These are phyloP conservation scores for Propsilocerus akamusi DNA, from an alignment of 1,140 invertebrate genomes.

Conservation along the genomic window DNA sequence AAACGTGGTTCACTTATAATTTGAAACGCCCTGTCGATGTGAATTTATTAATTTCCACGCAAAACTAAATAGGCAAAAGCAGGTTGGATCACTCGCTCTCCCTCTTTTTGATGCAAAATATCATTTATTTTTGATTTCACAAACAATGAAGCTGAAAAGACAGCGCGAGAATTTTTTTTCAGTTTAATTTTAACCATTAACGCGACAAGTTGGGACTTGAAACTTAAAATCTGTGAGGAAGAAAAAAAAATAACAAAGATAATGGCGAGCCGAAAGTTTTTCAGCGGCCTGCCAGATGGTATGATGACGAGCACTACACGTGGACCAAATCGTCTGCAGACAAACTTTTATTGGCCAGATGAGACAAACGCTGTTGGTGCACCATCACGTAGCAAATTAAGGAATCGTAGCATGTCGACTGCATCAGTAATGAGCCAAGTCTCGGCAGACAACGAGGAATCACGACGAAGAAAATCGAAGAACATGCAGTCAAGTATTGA, in stretches of 20 bases:
- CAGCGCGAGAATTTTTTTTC: background rate
- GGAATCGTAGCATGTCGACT: background rate
- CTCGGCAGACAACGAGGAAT: background rate
- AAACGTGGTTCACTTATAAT: background rate
- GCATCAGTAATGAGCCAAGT: background rate
- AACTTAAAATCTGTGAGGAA: no score
- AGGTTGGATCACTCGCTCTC: background rate
- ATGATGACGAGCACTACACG: background rate
- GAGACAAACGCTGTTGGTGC: background rate
- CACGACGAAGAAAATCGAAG: background rate
- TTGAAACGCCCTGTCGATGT: background rate
- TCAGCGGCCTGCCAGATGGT: slow-evolving; percentile 1
- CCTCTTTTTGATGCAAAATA: background rate
- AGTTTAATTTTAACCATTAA: background rate
- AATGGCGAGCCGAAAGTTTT: slow-evolving; percentile 8
- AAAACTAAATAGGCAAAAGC: slow-evolving; percentile 1
- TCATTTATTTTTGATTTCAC: no score
- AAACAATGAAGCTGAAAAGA: no score
- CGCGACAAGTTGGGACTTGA: background rate
- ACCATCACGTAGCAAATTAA: background rate
- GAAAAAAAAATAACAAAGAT: background rate
- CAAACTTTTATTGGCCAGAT: slow-evolving; percentile 8
- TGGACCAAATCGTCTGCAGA: slow-evolving; percentile 3
- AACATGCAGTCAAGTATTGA: slow-evolving; percentile 6
- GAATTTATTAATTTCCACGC: background rate